Base-by-base conservation (phyloP, 2,113 vertebrate species). In the Scomber scombrus region DNA sequence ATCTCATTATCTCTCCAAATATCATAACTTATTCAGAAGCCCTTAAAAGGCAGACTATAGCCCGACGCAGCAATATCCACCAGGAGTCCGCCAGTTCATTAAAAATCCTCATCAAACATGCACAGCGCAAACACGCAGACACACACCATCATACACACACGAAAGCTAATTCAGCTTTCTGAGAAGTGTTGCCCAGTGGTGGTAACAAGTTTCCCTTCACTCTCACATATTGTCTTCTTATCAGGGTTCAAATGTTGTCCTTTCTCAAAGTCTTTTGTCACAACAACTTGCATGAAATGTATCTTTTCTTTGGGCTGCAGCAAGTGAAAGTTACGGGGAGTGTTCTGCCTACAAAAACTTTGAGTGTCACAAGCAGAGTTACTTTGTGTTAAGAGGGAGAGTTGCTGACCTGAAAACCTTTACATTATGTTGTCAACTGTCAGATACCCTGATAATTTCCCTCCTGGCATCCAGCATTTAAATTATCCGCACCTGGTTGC, bases 61-160 rank as follows among this genome's bases (percentile, higher is more conserved):
- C 89, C 92, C 92, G 91, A 94, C 90, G 71, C 93, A 92, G 93
- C 93, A 80, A 91, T 88, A 92, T 92, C 72, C 86, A 81, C 55
- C 89, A 71, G 57, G 67, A 92, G 85, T 82, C 83, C 58, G 95
- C 93, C 95, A 96, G 78, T 95, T 98, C 93, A 96, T 98, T 97
- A 98, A 95, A 96, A 91, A 88, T 83, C 78, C 84, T 92, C 88
- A 90, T 92, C 88, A 92, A 88, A 88, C 74, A 91, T 89, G 87
- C 90, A 90, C 61, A 85, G 78, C 82, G 68, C 83, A 90, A 72
- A 92, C 81, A 88, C 62, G 16, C 67, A 64, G 5, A 55, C 55
- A 60, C 55, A 52, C 45, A 65, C 68, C 19, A 56, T 31, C 80
- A 45, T 18, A 40, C 51, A 54, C n/a, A 66, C 80, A 61, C 83